Evolutionary conservation across 2,113 vertebrate genomes (phyloP), one percentile per base, ranked within the genome.

Genomic region (Pelobates fuscus): DNA sequence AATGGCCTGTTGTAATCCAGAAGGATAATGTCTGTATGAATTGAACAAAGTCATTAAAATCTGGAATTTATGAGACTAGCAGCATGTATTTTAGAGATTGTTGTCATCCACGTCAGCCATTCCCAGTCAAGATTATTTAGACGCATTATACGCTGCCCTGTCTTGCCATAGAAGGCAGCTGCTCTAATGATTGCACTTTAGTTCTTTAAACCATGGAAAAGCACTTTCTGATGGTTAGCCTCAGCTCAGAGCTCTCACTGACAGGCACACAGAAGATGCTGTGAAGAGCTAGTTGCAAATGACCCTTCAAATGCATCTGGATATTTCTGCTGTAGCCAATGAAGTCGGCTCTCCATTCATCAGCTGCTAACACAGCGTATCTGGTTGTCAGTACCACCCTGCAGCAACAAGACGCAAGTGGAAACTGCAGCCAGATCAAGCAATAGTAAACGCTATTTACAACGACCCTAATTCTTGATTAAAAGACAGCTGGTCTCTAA

Each of bases 191-290:
- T 25, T 72, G 61, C 10, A 54, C 4, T 11, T 30, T 44, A 43
- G 62, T 24, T 43, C 41, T 65, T 65, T 62, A 54, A 63, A 49
- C 21, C 26, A 62, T 32, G 43, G 44, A 72, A 55, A 63, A 8
- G 17, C 26, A 49, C 41, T 27, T 49, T 61, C 59, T 26, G 25
- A 30, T 18, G 14, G 14, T 61, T 29, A n/a, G 41, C 64, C n/a
- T 23, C 21, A 26, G 23, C 23, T 26, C 23, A 49, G 15, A 15
- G 41, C 37, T 15, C 11, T 44, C 21, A 29, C 44, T 30, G 27
- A 54, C 65, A 54, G 15, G 25, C 46, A 12, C 17, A 11, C 15
- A 20, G 44, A 29, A 54, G 65, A 49, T 54, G 27, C 44, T 67
- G 12, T 30, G 24, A 67, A 2, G 44, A 67, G 65, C 10, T 43